Evolutionary conservation across 1,140 invertebrate species (phyloP), one percentile per base, ranked within the genome.

Genomic region (Marisa cornuarietis): DNA sequence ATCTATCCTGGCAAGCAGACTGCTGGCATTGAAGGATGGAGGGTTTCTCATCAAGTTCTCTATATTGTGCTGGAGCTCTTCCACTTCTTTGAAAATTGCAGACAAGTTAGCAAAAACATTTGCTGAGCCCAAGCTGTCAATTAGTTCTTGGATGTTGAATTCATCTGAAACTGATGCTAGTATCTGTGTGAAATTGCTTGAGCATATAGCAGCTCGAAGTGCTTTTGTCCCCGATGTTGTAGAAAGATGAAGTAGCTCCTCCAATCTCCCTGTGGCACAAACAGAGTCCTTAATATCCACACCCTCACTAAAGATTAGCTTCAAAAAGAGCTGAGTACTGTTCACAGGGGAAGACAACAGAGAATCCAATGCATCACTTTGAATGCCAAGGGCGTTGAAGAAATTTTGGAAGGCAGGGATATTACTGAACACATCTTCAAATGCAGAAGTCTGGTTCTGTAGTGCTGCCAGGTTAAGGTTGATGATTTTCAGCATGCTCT

Each of bases 271-370:
- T 66, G 42, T 20, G 16, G 51, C 49, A 54, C 76, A 79, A 20
- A 77, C 6, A 26, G 65, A 26, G 14, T 71, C 54, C 26, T 77
- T 63, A 20, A 65, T 54, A 7, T 78, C 20, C 16, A 74, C 61
- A 7, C 76, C 65, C 13, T 73, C 71, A 22, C 62, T 24, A 3
- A 80, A 54, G 20, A 85, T n/a, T 3, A 81, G 51, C 31, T 82
- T 76, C 52, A 82, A 18, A 52, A 86, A 71, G 52, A 68, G 62
- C 6, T 79, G 42, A 14, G 73, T 73, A 58, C 83, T 80, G 62
- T 83, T 82, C 11, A 86, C 77, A 6, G 85, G 85, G 13, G 82
- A 75, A 22, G 42, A 22, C 24, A 82, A 18, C 18, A 86, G 24
- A 65, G 79, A 49, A 10, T 81, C 74, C 71, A 85, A 61, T 24